Evolutionary conservation across 2,797 vertebrate genomes (phyloP).

Genomic region (Serranus cabrilla): DNA sequence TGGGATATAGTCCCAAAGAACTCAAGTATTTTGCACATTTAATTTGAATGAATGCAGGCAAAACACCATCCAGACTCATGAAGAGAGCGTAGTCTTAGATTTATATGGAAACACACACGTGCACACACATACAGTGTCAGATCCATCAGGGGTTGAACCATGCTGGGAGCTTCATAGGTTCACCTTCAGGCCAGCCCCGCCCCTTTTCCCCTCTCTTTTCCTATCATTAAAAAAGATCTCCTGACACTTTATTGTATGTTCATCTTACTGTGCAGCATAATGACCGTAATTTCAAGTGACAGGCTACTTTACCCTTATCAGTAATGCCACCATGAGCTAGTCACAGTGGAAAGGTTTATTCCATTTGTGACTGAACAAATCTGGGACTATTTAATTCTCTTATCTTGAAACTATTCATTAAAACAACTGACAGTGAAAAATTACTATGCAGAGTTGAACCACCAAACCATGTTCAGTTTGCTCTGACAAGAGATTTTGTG

Average conservation of each 20-base stretch:
- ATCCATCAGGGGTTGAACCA: not conserved
- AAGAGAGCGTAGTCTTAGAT: not conserved
- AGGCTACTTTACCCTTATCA: conserved; percentile 8
- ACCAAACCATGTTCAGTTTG: conserved; percentile 35
- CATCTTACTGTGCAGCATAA: conserved; percentile 16
- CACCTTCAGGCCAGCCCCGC: conserved; percentile 26
- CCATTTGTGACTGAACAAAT: conserved; percentile 20
- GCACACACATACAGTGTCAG: too few species aligned
- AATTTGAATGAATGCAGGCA: conserved; percentile 3
- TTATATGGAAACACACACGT: conserved; percentile 11
- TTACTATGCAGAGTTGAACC: conserved; percentile 14
- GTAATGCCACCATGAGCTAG: conserved; percentile 5
- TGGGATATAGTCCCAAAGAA: conserved; percentile 14
- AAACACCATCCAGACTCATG: not conserved
- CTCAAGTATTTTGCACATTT: not conserved
- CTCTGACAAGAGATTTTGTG: conserved; percentile 35
- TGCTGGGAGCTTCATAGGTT: conserved; percentile 16
- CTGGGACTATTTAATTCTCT: conserved; percentile 25
- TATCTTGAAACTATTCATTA: conserved; percentile 41
- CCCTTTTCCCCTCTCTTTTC: not conserved
- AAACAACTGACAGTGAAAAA: conserved; percentile 29
- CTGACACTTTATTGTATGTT: conserved; percentile 9
- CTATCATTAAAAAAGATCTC: not conserved
- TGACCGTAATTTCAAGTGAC: conserved; percentile 13
- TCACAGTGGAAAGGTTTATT: conserved; percentile 18